These are phyloP conservation scores for Phymorhynchus buccinoides DNA, from an alignment of 1,140 invertebrate genomes.

Conservation along the genomic window DNA sequence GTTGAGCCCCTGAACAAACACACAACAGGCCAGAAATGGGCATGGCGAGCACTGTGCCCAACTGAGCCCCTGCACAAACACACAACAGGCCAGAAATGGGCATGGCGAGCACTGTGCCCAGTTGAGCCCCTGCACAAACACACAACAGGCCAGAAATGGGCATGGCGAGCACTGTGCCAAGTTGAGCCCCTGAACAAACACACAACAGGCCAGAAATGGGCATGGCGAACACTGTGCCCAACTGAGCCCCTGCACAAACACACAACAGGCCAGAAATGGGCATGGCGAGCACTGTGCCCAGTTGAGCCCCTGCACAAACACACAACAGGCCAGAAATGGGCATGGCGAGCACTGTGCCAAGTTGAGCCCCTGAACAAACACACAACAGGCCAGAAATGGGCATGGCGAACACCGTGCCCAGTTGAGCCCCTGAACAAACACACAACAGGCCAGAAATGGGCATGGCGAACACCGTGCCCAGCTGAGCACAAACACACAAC, in stretches of 20 bases:
- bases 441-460: too few relatives aligned
- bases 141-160: too few relatives aligned
- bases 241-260: constrained; percentile 42
- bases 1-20: too few relatives aligned
- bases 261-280: constrained; percentile 71
- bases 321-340: constrained; percentile 71
- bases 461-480: too few relatives aligned
- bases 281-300: constrained; percentile 65
- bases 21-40: too few relatives aligned
- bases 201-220: constrained; percentile 71
- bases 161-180: too few relatives aligned
- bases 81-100: neutral
- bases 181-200: too few relatives aligned
- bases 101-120: too few relatives aligned
- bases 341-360: constrained; percentile 65
- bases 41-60: too few relatives aligned
- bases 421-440: constrained; percentile 41
- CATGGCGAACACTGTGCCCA: constrained; percentile 65
- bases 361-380: constrained; percentile 43
- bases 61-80: constrained; percentile 6
- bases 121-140: too few relatives aligned
- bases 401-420: constrained; percentile 66
- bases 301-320: constrained; percentile 42
- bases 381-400: constrained; percentile 71
- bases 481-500: constrained; percentile 66